Percentiles rank a stretch among this genome's conserved stretches.
These are phyloP conservation scores for Tachuris rubrigastra DNA, from an alignment of 2,113 vertebrate species.

Conservation along the genomic window DNA sequence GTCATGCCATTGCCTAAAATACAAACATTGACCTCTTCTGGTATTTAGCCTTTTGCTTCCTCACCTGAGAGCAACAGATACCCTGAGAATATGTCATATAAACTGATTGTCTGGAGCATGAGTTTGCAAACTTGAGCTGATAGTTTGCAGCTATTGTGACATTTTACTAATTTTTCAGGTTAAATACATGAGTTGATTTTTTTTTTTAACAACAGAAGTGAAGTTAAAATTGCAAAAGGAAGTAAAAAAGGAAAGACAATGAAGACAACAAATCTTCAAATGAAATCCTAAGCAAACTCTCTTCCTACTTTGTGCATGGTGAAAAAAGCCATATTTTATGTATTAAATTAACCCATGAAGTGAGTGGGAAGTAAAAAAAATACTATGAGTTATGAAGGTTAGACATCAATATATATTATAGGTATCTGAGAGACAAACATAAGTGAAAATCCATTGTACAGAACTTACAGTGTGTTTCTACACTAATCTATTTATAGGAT, in stretches of 20 bases:
- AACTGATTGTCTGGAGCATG: not conserved
- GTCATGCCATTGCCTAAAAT: not conserved
- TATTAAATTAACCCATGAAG: not conserved
- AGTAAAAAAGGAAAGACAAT: not conserved
- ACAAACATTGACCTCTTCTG: not conserved
- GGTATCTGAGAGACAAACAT: not conserved
- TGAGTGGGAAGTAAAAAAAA: not conserved
- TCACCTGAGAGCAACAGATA: not conserved
- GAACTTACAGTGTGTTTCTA: not conserved
- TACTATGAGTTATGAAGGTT: not conserved
- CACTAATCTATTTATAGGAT: not conserved
- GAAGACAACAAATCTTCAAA: not conserved
- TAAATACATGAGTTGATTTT: not conserved
- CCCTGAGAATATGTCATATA: not conserved
- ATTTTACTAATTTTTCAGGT: not conserved
- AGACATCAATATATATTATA: not conserved
- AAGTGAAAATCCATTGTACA: not conserved
- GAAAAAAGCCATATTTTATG: not conserved
- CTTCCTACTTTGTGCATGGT: not conserved
- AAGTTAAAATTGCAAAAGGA: not conserved
- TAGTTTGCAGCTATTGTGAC: not conserved
- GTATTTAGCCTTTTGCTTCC: not conserved
- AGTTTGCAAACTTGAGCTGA: not conserved
- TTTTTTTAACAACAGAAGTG: not conserved
- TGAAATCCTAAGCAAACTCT: not conserved